Percentiles rank a stretch among this genome's conserved stretches.
Evolutionary conservation across 2,797 vertebrate species (phyloP).

Genomic region (Dermochelys coriacea): DNA sequence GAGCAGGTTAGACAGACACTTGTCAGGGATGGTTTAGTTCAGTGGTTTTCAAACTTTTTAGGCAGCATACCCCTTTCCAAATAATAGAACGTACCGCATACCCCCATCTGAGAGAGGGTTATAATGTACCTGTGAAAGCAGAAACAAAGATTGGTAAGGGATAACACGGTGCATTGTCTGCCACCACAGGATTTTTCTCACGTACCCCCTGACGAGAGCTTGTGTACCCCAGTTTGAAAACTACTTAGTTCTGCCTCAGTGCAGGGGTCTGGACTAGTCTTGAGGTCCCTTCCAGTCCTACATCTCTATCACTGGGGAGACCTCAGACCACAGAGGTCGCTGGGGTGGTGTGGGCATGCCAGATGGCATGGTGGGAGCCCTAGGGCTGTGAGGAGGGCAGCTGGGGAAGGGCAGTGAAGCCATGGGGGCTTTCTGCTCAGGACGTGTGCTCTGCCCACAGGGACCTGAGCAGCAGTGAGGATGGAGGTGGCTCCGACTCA

Average conservation of each 20-base stretch:
- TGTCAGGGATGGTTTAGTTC: background rate
- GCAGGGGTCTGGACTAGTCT: background rate
- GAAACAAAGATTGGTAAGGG: background rate
- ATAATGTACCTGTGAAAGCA: background rate
- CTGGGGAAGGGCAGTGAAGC: conserved; percentile 40
- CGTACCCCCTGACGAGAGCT: too few species aligned
- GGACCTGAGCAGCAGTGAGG: background rate
- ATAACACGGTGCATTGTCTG: background rate
- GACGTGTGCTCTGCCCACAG: background rate
- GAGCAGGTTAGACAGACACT: background rate
- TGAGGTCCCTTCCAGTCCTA: background rate
- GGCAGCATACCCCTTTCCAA: background rate
- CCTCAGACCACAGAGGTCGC: background rate
- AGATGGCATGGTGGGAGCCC: background rate
- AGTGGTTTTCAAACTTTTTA: background rate
- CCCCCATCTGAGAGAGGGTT: too few species aligned
- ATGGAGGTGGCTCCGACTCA: background rate
- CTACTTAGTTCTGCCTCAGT: background rate
- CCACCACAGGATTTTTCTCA: background rate
- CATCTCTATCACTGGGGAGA: background rate
- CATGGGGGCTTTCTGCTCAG: conserved; percentile 69
- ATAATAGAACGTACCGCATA: background rate
- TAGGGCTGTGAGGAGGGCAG: background rate
- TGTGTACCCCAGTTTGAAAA: background rate
- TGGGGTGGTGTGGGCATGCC: background rate